Evolutionary conservation across 1,140 invertebrate species (phyloP).

Genomic region (Drosophila eugracilis): DNA sequence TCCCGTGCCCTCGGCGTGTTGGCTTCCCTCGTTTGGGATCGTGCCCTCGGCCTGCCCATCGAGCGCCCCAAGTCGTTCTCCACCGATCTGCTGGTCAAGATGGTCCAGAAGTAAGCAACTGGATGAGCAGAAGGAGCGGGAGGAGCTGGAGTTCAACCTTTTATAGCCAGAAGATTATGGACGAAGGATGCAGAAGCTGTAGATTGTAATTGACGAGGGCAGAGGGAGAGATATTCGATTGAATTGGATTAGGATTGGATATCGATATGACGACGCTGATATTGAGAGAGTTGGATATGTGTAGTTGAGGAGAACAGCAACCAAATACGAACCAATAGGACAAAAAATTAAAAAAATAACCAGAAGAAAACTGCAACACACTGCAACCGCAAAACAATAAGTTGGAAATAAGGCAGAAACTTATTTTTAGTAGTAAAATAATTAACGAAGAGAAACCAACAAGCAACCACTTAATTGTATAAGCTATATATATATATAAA

Average conservation of each 20-base stretch:
- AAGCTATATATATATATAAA: conserved; percentile 62
- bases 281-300: conserved; percentile 40
- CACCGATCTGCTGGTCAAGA: conserved; percentile 77
- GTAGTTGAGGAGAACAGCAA: conserved; percentile 45
- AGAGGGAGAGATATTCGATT: conserved; percentile 2
- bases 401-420: conserved; percentile 73
- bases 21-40: conserved; percentile 96
- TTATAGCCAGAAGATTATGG: conserved; percentile 15
- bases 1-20: conserved; percentile 96
- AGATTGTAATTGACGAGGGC: conserved; percentile 47
- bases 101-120: conserved; percentile 81
- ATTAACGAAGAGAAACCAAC: conserved; percentile 50
- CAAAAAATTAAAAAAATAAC: conserved; percentile 28
- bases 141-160: conserved; percentile 38
- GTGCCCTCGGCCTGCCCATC: conserved; percentile 97
- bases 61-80: conserved; percentile 96
- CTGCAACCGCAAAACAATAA: conserved; percentile 74
- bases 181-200: conserved; percentile 30
- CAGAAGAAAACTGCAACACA: conserved; percentile 58
- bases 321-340: conserved; percentile 68
- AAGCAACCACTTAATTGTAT: conserved; percentile 72
- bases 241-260: background rate
- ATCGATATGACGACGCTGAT: conserved; percentile 42
- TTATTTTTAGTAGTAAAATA: conserved; percentile 79
- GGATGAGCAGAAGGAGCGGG: conserved; percentile 5